phyloP scores from a whole-genome alignment of 2,797 vertebrate species.

The Molossus molossus region DNA sequence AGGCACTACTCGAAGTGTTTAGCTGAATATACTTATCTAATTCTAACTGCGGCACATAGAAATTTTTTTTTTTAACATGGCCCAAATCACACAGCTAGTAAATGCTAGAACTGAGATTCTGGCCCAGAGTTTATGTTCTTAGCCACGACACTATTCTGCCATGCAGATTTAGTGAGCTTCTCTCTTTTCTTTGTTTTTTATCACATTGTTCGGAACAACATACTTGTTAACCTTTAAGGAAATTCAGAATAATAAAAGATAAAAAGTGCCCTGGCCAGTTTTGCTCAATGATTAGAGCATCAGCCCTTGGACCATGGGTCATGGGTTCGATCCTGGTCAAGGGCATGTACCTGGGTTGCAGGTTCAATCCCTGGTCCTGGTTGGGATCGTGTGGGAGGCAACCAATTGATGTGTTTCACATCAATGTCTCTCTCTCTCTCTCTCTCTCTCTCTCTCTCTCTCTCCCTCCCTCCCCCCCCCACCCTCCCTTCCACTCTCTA shows the following conservation, averaged over 20 bases:
- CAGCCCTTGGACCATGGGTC: too few relatives aligned
- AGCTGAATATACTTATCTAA: not conserved
- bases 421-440: too few relatives aligned
- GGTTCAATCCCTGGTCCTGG: too few relatives aligned
- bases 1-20: not conserved
- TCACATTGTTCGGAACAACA: not conserved
- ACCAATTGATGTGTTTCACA: too few relatives aligned
- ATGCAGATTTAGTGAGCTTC: not conserved
- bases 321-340: too few relatives aligned
- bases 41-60: not conserved
- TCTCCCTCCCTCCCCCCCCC: too few relatives aligned
- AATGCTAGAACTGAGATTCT: not conserved
- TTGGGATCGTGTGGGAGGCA: too few relatives aligned
- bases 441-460: too few relatives aligned
- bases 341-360: too few relatives aligned
- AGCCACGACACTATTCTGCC: not conserved
- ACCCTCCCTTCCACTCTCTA: too few relatives aligned
- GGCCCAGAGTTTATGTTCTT: not conserved
- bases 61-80: not conserved
- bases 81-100: not conserved
- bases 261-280: too few relatives aligned
- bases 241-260: not conserved
- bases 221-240: conserved; percentile 34
- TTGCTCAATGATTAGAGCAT: too few relatives aligned
- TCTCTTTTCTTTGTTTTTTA: not conserved